Evolutionary conservation across 1,140 invertebrate genomes (phyloP), one percentile per base, ranked within the genome.

Genomic region (roundworm (Caenorhabditis elegans)): DNA sequence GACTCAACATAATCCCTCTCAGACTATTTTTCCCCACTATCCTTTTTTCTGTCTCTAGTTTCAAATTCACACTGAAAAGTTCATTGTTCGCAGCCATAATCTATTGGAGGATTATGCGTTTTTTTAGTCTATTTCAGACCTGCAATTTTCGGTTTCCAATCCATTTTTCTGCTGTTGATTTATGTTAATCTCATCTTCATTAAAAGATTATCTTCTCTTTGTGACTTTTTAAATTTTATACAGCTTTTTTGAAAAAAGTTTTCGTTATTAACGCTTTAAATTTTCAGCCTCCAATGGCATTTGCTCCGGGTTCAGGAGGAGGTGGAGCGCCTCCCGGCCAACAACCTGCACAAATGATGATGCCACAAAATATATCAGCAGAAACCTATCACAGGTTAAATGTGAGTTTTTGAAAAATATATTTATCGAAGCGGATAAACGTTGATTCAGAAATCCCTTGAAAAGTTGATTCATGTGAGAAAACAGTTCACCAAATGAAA

Each of bases 251-350:
- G n/a, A n/a, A n/a, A n/a, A n/a, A n/a, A n/a, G n/a, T n/a, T n/a
- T n/a, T n/a, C n/a, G n/a, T n/a, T n/a, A n/a, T n/a, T n/a, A n/a
- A n/a, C n/a, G n/a, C n/a, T n/a, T n/a, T n/a, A 3, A 15, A 60
- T 34, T 60, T 70, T 39, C 60, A 70, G 60, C 60, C 43, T 31
- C 60, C 60, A 70, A 70, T 70, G 60, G 60, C 60, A 39, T 70
- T 22, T 34, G 60, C 60, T 70, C 60, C 60, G 31, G 60, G 60
- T 70, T 70, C 60, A 39, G 60, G 60, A 70, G 60, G 60, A 39
- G 60, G 60, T 19, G 60, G 60, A 39, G 60, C 34, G 34, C 60
- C 60, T 70, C 60, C 15, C n/a, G 26, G 26, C 17, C 60, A 70
- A 13, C 34, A 65, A n/a, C 39, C 39, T 8, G 39, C 39, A 8